A percentile compares a stretch with the other conserved stretches of the same genome.
Evolutionary conservation across 2,113 vertebrate species (phyloP).

Genomic region (Lota lota): DNA sequence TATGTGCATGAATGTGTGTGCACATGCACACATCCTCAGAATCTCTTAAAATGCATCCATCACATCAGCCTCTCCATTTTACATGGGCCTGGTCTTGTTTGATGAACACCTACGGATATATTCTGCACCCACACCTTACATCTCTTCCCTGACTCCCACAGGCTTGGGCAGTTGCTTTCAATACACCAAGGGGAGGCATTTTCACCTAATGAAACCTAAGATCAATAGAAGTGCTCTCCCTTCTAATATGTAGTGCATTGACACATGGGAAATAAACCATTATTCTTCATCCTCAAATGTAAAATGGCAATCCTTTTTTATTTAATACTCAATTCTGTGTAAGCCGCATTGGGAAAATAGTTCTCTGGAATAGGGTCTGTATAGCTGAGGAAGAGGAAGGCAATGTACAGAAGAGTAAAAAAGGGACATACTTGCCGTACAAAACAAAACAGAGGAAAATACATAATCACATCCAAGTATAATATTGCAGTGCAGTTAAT

Average conservation of each 20-base stretch:
- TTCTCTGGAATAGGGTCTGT: constrained; percentile 60
- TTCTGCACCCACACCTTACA: constrained; percentile 56
- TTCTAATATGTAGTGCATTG: constrained; percentile 67
- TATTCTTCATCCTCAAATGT: constrained; percentile 75
- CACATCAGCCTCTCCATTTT: constrained; percentile 63
- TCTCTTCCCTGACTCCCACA: constrained; percentile 50
- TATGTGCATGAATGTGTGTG: constrained; percentile 18
- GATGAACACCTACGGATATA: constrained; percentile 66
- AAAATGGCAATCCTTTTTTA: constrained; percentile 75
- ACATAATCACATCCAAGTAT: constrained; percentile 42
- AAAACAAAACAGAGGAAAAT: constrained; percentile 39
- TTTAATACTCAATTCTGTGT: constrained; percentile 65
- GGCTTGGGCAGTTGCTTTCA: constrained; percentile 62
- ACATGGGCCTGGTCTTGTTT: constrained; percentile 66
- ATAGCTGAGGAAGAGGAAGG: constrained; percentile 43
- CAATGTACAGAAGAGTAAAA: constrained; percentile 37
- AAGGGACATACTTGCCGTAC: constrained; percentile 14
- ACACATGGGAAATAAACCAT: constrained; percentile 74
- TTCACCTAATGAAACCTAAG: constrained; percentile 74
- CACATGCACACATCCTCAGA: constrained; percentile 59
- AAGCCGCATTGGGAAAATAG: constrained; percentile 53
- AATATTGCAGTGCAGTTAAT: constrained; percentile 59
- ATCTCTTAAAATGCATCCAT: constrained; percentile 67
- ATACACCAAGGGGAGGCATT: constrained; percentile 60
- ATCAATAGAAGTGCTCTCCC: constrained; percentile 70